Percentiles rank a stretch among this genome's conserved stretches.
Evolutionary conservation across 2,888 invertebrate genomes (phyloP).

Genomic region (Callyntrura sp.): DNA sequence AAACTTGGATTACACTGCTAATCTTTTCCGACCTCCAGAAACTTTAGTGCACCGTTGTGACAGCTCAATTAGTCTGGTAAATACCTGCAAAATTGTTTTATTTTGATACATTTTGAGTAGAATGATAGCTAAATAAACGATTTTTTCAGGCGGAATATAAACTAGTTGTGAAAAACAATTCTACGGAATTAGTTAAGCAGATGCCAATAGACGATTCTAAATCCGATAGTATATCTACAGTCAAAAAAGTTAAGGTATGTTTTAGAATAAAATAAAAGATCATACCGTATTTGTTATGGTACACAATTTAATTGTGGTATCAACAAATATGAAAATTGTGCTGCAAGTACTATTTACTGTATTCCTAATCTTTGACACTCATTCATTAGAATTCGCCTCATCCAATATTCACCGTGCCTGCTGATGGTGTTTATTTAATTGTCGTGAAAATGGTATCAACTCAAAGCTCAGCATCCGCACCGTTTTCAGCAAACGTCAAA

Average conservation of each 20-base stretch:
- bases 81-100: not conserved
- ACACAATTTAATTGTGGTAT: too few species aligned
- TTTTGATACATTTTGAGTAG: too few species aligned
- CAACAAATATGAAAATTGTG: too few species aligned
- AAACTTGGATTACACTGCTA: conserved; percentile 43
- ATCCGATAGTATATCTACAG: not conserved
- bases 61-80: conserved; percentile 79
- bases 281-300: too few species aligned
- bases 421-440: conserved; percentile 91
- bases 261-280: too few species aligned
- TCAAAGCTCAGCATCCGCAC: conserved; percentile 60
- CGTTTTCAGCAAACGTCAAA: conserved; percentile 88
- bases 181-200: conserved; percentile 47
- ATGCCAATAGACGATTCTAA: not conserved
- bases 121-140: not conserved
- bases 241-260: too few species aligned
- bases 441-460: conserved; percentile 86
- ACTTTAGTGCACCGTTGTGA: conserved; percentile 79
- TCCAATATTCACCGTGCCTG: conserved; percentile 88
- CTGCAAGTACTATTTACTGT: not conserved
- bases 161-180: conserved; percentile 40
- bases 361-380: not conserved
- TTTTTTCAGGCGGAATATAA: conserved; percentile 66
- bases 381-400: conserved; percentile 84
- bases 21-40: conserved; percentile 64